Base-by-base conservation (phyloP, 2,888 invertebrate species). In the Tineola bisselliella region DNA sequence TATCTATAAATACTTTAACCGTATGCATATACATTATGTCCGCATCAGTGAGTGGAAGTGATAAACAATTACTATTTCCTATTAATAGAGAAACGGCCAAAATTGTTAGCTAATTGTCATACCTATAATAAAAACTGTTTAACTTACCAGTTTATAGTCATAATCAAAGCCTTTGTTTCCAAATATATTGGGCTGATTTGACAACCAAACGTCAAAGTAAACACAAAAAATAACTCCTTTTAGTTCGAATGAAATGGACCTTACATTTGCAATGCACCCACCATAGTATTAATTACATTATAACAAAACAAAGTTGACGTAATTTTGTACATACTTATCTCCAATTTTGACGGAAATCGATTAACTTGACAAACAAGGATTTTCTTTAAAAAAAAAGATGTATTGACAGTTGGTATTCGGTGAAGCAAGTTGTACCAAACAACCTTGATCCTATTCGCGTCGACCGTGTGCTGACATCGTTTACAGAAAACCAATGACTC, bases 381-480 rank as follows among this genome's bases (percentile, higher is more conserved):
- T 54, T 54, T 54, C 25, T 25, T 54, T 19, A 54, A 54, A 48
- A 38, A 25, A 48, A 48, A 48, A 48, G 48, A 48, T 48, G 48
- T 54, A 54, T 25, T 54, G 54, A 54, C 54, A 54, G 48, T 11
- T 15, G 48, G 17, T 48, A 4, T 54, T 54, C 58, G 58, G 58
- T 58, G 58, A 58, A 58, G 33, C 33, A 76, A 77, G 77, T 71
- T 72, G 76, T 74, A 75, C 74, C 71, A 67, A 66, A 66, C 74
- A 81, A 79, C 83, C 82, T 83, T 83, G 83, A 75, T 77, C 81
- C 83, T 83, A 83, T 82, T 83, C 76, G 80, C 81, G 81, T 77
- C 75, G 81, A 79, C 69, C 81, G 69, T 58, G 58, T 76, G 63
- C 77, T 80, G 81, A 81, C 82, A 81, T 80, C 76, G 77, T 58